Evolutionary conservation across 2,888 invertebrate species (phyloP).

Genomic region (Entomobrya proxima): DNA sequence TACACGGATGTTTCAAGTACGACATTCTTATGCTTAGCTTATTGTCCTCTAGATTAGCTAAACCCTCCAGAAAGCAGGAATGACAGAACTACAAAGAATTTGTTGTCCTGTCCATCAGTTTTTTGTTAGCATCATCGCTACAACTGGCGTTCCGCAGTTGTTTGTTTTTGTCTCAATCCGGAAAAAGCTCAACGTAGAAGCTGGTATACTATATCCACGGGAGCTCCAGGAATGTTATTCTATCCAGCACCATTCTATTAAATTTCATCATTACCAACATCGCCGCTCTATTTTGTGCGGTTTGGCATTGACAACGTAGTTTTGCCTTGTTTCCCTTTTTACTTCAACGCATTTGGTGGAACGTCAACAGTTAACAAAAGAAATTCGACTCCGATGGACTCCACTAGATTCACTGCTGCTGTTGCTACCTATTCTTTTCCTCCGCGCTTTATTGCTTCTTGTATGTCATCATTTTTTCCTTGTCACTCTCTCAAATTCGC

Average conservation of each 20-base stretch:
- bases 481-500: neutral
- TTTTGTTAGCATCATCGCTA: neutral
- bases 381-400: neutral
- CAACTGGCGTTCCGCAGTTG: too few relatives aligned
- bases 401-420: too few relatives aligned
- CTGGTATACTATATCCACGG: neutral
- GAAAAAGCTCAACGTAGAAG: neutral
- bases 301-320: constrained; percentile 11
- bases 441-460: neutral
- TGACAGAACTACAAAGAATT: too few relatives aligned
- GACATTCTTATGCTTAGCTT: too few relatives aligned
- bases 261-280: neutral
- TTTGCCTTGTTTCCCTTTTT: neutral
- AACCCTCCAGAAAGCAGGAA: too few relatives aligned
- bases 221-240: neutral
- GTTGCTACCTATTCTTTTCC: neutral
- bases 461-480: neutral
- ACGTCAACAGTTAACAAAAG: neutral
- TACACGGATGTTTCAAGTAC: too few relatives aligned
- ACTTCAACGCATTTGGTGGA: neutral
- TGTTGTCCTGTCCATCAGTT: too few relatives aligned
- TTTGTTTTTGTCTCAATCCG: neutral
- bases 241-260: neutral
- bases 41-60: too few relatives aligned
- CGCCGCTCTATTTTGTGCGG: neutral